These are phyloP conservation scores for Lissonota sp. DNA, from an alignment of 2,888 invertebrate species.

Conservation along the genomic window DNA sequence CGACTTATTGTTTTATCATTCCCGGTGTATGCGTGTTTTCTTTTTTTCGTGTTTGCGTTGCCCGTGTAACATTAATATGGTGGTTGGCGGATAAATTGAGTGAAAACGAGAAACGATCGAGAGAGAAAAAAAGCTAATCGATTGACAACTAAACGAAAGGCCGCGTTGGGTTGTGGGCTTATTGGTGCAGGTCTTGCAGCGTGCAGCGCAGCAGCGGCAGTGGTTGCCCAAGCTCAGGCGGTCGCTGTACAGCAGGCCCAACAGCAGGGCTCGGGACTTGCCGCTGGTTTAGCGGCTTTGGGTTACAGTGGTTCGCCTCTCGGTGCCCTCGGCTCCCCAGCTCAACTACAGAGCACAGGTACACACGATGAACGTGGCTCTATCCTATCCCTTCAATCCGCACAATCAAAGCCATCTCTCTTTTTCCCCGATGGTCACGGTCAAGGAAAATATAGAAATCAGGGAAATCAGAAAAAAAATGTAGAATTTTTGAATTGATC, in stretches of 20 bases:
- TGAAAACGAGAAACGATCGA: neutral
- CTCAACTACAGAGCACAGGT: constrained; percentile 83
- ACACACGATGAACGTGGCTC: constrained; percentile 66
- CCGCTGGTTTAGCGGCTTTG: constrained; percentile 82
- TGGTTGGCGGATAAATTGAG: constrained; percentile 21
- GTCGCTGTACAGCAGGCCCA: constrained; percentile 83
- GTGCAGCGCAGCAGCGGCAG: constrained; percentile 85
- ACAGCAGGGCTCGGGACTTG: constrained; percentile 82
- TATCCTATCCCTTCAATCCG: neutral
- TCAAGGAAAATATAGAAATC: too few relatives aligned
- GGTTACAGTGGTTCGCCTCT: constrained; percentile 83
- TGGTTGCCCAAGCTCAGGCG: constrained; percentile 82
- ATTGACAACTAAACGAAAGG: constrained; percentile 67
- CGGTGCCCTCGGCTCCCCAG: constrained; percentile 83
- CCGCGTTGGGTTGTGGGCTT: constrained; percentile 80
- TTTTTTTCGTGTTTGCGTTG: constrained; percentile 38
- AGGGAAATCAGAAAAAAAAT: too few relatives aligned
- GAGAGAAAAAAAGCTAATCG: constrained; percentile 52
- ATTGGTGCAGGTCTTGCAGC: constrained; percentile 86
- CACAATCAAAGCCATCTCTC: constrained; percentile 8
- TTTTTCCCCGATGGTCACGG: neutral
- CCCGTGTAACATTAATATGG: constrained; percentile 45
- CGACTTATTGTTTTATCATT: neutral
- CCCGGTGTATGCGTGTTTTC: constrained; percentile 31
- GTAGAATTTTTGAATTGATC: too few relatives aligned